Base-by-base conservation (phyloP, 2,888 invertebrate genomes). In the Epistrophe grossulariae region DNA sequence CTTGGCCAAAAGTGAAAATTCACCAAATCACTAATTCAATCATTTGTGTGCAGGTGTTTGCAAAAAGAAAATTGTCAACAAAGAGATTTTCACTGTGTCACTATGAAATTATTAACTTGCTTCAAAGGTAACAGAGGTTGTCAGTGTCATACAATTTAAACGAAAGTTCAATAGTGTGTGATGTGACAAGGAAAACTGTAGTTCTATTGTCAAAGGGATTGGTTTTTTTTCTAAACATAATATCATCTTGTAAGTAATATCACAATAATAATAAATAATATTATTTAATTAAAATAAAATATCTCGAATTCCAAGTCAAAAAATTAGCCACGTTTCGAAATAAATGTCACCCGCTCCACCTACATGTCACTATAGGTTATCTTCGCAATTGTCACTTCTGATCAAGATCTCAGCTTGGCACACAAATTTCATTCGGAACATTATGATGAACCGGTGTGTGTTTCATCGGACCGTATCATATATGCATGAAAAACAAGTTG, bases 1-100 rank as follows among this genome's bases (percentile, higher is more conserved):
- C 74, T 76, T 79, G 72, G 52, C 71, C 73, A 68, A 71, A 79
- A 85, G 81, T 85, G 84, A 85, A 85, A 85, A 85, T 73, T 74
- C 55, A 40, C 50, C 77, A 70, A 76, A 66, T 19, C 60, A 70
- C 6, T 38, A 35, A 50, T 55, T n/a, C 50, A 60, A 70, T 70
- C 70, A 40, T 40, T 55, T 68, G 78, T 68, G 78, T 57, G 77
- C 84, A 85, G 84, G 84, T 85, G 84, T 81, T 55, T 24, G 35
- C 19, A 40, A 66, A 81, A 81, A 85, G 76, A 76, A 76, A 80
- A 80, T 48, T 84, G 80, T 84, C 84, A 80, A 80, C 84, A 76
- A 74, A 62, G 74, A 43, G 43, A 45, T 80, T 80, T 71, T 50
- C 55, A 71, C 64, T 43, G 55, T 79, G 64, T 40, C 43, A 55